These are phyloP conservation scores for Caenorhabditis doughertyi DNA, from an alignment of 2,888 invertebrate species.

Conservation along the genomic window DNA sequence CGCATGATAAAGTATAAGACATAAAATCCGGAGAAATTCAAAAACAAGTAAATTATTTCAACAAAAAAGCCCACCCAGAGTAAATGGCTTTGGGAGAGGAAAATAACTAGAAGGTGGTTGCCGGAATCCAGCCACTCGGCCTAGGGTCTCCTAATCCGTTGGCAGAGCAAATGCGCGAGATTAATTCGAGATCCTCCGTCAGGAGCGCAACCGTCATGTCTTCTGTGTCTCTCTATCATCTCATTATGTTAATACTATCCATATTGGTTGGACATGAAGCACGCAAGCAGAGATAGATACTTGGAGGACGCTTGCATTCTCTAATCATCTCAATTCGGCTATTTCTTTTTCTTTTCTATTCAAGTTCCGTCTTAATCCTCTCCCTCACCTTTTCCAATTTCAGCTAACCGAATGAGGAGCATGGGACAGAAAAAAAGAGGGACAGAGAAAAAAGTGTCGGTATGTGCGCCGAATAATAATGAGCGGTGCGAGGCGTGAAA, in stretches of 20 bases:
- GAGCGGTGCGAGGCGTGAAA: constrained; percentile 42
- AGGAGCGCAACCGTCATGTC: constrained; percentile 10
- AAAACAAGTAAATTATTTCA: no score
- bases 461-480: constrained; percentile 49
- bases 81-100: neutral
- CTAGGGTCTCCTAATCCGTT: constrained; percentile 48
- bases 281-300: constrained; percentile 5
- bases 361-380: constrained; percentile 50
- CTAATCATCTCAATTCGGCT: constrained; percentile 30
- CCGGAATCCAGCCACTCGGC: constrained; percentile 1
- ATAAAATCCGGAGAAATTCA: no score
- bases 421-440: neutral
- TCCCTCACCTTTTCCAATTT: constrained; percentile 2
- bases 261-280: constrained; percentile 30
- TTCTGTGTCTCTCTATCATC: constrained; percentile 39
- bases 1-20: no score
- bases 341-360: constrained; percentile 15
- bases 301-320: constrained; percentile 4
- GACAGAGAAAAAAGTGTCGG: constrained; percentile 1
- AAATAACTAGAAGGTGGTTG: constrained; percentile 22
- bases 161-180: constrained; percentile 32
- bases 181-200: constrained; percentile 51
- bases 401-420: constrained; percentile 18
- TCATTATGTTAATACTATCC: constrained; percentile 52
- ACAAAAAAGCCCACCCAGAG: no score